These are phyloP conservation scores for Oreocharis arfaki DNA, from an alignment of 2,113 vertebrate species.

Conservation along the genomic window DNA sequence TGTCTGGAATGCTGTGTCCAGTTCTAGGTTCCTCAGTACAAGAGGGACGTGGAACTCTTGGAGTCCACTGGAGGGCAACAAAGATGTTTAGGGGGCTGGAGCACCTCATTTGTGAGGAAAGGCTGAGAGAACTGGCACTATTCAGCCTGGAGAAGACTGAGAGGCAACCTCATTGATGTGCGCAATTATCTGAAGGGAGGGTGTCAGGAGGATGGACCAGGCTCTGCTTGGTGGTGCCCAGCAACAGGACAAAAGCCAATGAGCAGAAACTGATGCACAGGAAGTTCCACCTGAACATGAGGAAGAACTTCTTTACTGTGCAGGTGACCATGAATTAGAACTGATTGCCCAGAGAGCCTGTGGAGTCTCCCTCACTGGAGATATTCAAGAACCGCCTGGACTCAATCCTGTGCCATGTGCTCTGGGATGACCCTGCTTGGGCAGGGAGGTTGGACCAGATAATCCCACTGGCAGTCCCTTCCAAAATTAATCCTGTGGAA, in stretches of 20 bases:
- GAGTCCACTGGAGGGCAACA: neutral
- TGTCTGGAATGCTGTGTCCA: neutral
- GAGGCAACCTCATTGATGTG: fast-evolving
- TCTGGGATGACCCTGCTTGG: neutral
- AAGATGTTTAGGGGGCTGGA: neutral
- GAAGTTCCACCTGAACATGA: neutral
- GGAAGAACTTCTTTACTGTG: neutral
- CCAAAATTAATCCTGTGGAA: neutral
- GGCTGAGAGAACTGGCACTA: neutral
- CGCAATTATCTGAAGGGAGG: neutral
- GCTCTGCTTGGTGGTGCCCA: neutral
- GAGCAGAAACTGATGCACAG: neutral
- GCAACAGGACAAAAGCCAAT: neutral
- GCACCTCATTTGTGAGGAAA: neutral
- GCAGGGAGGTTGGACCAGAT: neutral
- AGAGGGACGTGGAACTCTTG: neutral
- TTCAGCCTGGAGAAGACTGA: neutral
- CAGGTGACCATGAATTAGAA: neutral
- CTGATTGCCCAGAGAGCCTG: no score
- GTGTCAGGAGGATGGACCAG: neutral
- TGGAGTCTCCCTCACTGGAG: neutral
- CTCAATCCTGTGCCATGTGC: neutral
- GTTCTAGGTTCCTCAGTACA: neutral
- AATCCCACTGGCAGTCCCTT: neutral
- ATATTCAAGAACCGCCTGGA: neutral